phyloP scores from a whole-genome alignment of 2,113 vertebrate genomes.

The Azemiops feae region DNA sequence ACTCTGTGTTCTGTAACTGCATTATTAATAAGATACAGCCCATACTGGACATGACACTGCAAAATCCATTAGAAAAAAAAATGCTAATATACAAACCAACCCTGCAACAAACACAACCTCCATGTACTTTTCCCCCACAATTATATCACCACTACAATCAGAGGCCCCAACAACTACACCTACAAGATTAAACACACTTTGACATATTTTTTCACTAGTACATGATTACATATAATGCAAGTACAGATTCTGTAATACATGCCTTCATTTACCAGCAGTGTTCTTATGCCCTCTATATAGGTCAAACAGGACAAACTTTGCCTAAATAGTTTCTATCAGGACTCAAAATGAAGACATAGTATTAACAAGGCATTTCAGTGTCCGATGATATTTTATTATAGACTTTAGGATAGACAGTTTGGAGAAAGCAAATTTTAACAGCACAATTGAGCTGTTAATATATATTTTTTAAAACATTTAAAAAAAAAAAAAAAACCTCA shows the following conservation, averaged over 20 bases:
- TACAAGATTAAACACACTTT: background rate
- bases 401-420: background rate
- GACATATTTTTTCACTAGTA: background rate
- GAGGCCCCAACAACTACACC: background rate
- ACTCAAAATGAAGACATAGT: too few relatives aligned
- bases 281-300: background rate
- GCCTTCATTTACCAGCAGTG: background rate
- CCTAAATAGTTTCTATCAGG: background rate
- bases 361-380: too few relatives aligned
- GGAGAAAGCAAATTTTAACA: background rate
- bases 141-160: background rate
- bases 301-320: background rate
- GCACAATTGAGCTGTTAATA: background rate
- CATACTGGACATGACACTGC: background rate
- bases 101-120: background rate
- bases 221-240: background rate
- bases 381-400: background rate
- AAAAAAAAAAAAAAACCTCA: background rate
- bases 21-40: background rate
- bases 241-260: background rate
- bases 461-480: too few relatives aligned
- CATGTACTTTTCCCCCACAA: background rate
- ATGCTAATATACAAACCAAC: background rate
- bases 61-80: background rate
- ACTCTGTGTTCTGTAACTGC: background rate